A percentile compares a stretch with the other conserved stretches of the same genome.
phyloP scores from a whole-genome alignment of 2,888 invertebrate genomes.

The Carpatolechia fugitivella region DNA sequence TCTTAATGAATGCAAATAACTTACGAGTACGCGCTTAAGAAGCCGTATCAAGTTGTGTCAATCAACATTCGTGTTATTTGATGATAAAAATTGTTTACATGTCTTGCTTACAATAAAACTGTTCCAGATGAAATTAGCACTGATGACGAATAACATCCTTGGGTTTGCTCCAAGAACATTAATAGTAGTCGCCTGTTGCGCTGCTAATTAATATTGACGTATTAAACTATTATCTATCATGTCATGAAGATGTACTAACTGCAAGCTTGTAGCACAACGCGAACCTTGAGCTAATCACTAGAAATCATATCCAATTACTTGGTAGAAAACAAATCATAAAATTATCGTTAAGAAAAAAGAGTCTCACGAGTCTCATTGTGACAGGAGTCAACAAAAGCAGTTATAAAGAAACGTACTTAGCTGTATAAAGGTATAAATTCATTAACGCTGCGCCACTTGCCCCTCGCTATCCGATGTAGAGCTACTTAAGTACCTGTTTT shows the following conservation, averaged over 20 bases:
- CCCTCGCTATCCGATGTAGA: background rate
- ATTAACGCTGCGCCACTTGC: background rate
- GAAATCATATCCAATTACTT: constrained; percentile 12
- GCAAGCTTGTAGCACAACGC: background rate
- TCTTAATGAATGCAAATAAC: constrained; percentile 16
- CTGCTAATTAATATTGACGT: constrained; percentile 7
- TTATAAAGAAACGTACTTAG: background rate
- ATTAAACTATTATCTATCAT: constrained; percentile 6
- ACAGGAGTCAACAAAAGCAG: background rate
- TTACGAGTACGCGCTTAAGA: constrained; percentile 10
- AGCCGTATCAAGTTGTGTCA: background rate
- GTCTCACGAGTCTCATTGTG: constrained; percentile 31
- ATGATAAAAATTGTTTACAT: background rate
- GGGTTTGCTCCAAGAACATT: constrained; percentile 9
- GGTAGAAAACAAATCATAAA: constrained; percentile 3
- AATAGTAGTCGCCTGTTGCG: constrained; percentile 1
- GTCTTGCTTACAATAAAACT: background rate
- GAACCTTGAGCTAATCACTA: background rate
- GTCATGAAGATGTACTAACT: background rate
- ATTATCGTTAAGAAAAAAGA: constrained; percentile 11
- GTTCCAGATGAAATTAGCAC: constrained; percentile 1
- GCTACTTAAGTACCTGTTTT: background rate
- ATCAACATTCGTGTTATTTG: background rate
- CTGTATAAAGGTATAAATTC: background rate
- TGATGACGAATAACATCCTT: constrained; percentile 1